Evolutionary conservation across 1,140 invertebrate species (phyloP), one percentile per base, ranked within the genome.

Genomic region (Pachypeltis micranthus): DNA sequence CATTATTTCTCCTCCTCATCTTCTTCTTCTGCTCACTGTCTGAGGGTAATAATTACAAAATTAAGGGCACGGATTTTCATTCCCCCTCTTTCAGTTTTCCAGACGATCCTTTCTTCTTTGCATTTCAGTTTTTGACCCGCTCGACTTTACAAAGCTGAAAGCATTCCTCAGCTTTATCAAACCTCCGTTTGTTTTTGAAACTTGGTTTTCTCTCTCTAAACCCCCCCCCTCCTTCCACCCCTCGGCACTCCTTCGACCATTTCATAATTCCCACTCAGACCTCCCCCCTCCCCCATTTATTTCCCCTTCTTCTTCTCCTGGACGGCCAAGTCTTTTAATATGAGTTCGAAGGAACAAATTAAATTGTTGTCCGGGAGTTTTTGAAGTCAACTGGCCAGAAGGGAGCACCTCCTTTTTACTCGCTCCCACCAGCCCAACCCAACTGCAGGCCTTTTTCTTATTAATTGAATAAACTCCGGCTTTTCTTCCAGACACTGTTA

Each of bases 301-400:
- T 4, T 4, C 47, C 4, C 47, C 10, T 10, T 21, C 21, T 10
- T 14, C 47, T 4, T 51, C 19, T 39, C 7, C 7, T 7, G 34
- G 34, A 39, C 34, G 34, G 34, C n/a, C n/a, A 39, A 7, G n/a
- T 21, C 47, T 51, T 51, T 51, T 51, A 51, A 51, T 51, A 51
- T 51, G 47, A 51, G 47, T 51, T 51, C 47, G 47, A 51, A 51
- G 47, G 23, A 51, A 51, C 47, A 51, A 51, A 51, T 51, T 51
- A 51, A 51, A 51, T 51, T 51, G 47, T 51, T 51, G 47, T 51
- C 47, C 47, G 47, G 47, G 21, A 51, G 47, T 51, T 51, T 51
- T 51, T 51, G 47, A 51, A 51, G 47, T 51, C 47, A 51, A 51
- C 47, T 51, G 47, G 47, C 47, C 47, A 21, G 34, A 39, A n/a